Conservation (phyloP, 2,113 vertebrate genomes). For the Xyrauchen texanus region DNA sequence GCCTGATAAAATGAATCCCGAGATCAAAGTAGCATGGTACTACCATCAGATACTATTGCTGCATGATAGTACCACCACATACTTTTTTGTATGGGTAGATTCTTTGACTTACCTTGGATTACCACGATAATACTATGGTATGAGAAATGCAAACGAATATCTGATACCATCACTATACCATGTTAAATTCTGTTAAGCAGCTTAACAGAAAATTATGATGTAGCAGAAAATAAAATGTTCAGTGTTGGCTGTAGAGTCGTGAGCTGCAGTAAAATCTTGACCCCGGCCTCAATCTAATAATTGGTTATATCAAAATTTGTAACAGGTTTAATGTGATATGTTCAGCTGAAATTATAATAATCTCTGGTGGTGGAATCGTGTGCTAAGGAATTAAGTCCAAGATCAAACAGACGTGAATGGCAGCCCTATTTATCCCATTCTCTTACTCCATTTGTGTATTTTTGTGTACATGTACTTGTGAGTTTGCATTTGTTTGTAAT, state of each 20-base stretch:
- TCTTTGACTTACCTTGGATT: not conserved
- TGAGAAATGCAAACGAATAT: no score
- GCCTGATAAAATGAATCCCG: no score
- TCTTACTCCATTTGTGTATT: slow-evolving; percentile 21
- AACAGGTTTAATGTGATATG: slow-evolving; percentile 34
- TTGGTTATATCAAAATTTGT: slow-evolving; percentile 5
- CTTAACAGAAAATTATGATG: not conserved
- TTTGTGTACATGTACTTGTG: slow-evolving; percentile 23
- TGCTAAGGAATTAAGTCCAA: slow-evolving; percentile 27
- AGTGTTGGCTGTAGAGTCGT: not conserved
- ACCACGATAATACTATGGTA: not conserved
- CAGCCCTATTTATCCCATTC: slow-evolving; percentile 5
- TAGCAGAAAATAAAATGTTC: not conserved
- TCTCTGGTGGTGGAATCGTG: slow-evolving; percentile 10
- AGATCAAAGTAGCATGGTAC: no score
- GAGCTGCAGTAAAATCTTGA: not conserved
- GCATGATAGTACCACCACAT: no score
- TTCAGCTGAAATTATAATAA: slow-evolving; percentile 1
- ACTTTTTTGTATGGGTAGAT: no score
- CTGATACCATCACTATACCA: not conserved
- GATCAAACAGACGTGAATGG: slow-evolving; percentile 18
- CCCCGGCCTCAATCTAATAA: not conserved
- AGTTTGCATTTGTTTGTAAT: slow-evolving; percentile 14
- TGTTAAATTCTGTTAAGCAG: no score
- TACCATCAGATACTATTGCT: no score